Evolutionary conservation across 2,113 vertebrate species (phyloP).

Genomic region (Xenopus laevis): DNA sequence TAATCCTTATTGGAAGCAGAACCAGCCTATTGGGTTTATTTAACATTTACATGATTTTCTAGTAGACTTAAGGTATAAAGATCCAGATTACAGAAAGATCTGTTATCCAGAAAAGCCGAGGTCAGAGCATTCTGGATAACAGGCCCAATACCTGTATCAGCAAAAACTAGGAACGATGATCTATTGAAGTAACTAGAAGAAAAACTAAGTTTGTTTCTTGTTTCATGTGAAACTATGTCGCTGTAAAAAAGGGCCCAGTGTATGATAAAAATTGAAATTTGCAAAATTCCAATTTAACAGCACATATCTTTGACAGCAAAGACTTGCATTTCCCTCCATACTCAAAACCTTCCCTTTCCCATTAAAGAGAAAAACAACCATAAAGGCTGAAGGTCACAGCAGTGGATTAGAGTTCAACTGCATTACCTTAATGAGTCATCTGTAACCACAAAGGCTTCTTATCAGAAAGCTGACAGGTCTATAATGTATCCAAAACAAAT

Average conservation of each 20-base stretch:
- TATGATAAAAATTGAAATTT: neutral
- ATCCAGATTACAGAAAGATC: too few relatives aligned
- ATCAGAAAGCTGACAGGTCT: neutral
- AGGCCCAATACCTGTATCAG: too few relatives aligned
- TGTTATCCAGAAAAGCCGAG: too few relatives aligned
- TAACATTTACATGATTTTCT: too few relatives aligned
- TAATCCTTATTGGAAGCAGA: too few relatives aligned
- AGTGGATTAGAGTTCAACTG: neutral
- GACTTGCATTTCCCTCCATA: neutral
- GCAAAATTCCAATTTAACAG: neutral
- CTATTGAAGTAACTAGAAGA: too few relatives aligned
- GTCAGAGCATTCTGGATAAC: too few relatives aligned
- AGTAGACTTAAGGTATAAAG: too few relatives aligned
- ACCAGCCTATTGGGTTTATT: too few relatives aligned
- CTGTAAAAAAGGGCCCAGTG: neutral
- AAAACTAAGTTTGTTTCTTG: too few relatives aligned
- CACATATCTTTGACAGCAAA: neutral
- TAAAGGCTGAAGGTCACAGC: neutral
- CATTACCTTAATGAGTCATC: constrained; percentile 1
- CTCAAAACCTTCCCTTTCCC: neutral
- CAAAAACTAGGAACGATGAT: too few relatives aligned
- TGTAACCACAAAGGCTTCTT: neutral
- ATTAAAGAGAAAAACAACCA: neutral
- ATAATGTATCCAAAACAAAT: neutral
- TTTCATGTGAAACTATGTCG: too few relatives aligned